Conservation (phyloP, 2,888 invertebrate genomes). For the Netelia virgata region DNA sequence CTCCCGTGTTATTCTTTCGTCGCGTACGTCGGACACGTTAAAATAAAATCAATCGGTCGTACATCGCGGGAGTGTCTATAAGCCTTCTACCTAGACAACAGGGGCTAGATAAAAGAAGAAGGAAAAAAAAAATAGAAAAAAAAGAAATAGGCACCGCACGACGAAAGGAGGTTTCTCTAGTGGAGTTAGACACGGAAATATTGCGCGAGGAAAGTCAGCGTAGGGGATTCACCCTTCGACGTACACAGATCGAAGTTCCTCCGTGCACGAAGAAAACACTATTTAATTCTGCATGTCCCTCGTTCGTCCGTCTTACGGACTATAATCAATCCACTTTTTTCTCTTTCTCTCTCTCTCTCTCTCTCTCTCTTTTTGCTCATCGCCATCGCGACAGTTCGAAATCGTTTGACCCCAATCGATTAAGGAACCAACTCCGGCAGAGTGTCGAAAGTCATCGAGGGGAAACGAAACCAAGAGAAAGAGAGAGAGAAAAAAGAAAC, state of each 20-base stretch:
- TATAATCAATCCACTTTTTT: slow-evolving; percentile 64
- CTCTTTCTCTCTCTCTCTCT: slow-evolving; percentile 45
- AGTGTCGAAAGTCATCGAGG: slow-evolving; percentile 57
- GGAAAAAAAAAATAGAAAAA: not conserved
- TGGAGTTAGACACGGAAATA: not conserved
- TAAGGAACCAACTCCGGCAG: not conserved
- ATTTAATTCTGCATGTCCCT: slow-evolving; percentile 39
- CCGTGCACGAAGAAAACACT: slow-evolving; percentile 31
- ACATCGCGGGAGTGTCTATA: not conserved
- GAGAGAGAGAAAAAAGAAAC: slow-evolving; percentile 14
- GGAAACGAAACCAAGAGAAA: slow-evolving; percentile 17
- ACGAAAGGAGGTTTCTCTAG: not conserved
- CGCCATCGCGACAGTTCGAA: slow-evolving; percentile 44
- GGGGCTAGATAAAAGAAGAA: not conserved
- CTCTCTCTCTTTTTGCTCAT: slow-evolving; percentile 45
- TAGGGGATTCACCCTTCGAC: slow-evolving; percentile 36
- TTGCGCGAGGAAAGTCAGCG: not conserved
- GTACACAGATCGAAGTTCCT: slow-evolving; percentile 28
- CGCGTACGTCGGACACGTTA: not conserved
- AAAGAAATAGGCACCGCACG: not conserved
- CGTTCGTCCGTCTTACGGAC: slow-evolving; percentile 22
- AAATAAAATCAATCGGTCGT: slow-evolving; percentile 7
- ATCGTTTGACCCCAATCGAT: slow-evolving; percentile 60
- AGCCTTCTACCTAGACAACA: not conserved
- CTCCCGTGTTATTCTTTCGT: too few species aligned